Evolutionary conservation across 2,888 invertebrate species (phyloP), one percentile per base, ranked within the genome.

Genomic region (Agonopterix heracliana): DNA sequence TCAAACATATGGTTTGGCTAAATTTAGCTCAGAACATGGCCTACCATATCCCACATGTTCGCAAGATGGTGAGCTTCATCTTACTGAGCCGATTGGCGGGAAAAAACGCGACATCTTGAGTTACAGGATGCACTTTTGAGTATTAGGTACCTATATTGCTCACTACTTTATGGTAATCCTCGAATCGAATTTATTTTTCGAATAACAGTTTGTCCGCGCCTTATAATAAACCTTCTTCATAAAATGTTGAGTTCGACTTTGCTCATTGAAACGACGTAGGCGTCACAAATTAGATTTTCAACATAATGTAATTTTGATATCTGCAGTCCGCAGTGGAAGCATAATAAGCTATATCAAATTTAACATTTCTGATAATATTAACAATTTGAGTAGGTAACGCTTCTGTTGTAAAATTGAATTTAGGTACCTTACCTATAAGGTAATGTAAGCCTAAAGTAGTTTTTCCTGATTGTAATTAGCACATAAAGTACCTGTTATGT

Each of bases 111-210:
- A 68, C 79, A 73, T 81, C 85, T 88, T 82, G 69, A 62, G 70
- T 88, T 87, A 88, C 87, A 87, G 87, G 87, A 87, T 85, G 81
- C 77, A 74, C 74, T 82, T 71, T 73, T 54, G 64, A 64, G 69
- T 66, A 74, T 79, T 74, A 75, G 68, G 68, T 26, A 26, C 66
- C 59, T 14, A 34, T 11, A 57, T 55, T 52, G 49, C 54, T 47
- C 54, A 55, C 54, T 67, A 68, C 74, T 68, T 66, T 66, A 57
- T 47, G 60, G 47, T 11, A 11, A 12, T 43, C 9, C 43, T 38
- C 63, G 57, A 73, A 11, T 64, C 58, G 54, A 57, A 72, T 68
- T 66, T 68, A 54, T 50, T 58, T 56, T 57, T 12, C 34, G 11
- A 26, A 5, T 26, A 11, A 46, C 26, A 55, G 52, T 57, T 55